Evolutionary conservation across 1,140 invertebrate species (phyloP), one percentile per base, ranked within the genome.

Genomic region (Drosophila saltans): DNA sequence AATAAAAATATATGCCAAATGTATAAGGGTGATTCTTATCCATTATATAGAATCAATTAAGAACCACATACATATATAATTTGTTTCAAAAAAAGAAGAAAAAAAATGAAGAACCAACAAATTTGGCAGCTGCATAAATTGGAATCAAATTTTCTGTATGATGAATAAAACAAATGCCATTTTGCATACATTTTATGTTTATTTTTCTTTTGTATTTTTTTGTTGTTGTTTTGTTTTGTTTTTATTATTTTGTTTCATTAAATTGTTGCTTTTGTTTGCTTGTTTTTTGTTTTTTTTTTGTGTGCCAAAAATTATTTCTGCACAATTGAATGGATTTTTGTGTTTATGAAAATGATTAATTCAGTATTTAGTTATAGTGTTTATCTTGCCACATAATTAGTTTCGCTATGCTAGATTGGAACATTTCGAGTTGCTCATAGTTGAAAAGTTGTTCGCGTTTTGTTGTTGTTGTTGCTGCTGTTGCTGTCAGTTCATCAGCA

Each of bases 391-490:
- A 78, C 77, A 66, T 77, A 88, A 88, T 88, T 88, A 83, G 80
- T 88, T 79, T 62, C 45, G 69, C 71, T 84, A 84, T 79, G 86
- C 84, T 88, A 88, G 81, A 89, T 89, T 84, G 84, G 84, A 88
- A 88, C 84, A 88, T 88, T 88, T 78, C 60, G 80, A 84, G 84
- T 88, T 88, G 84, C 84, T 80, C 72, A 72, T 88, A 89, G 80
- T 88, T 76, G 72, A 52, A 66, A 48, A 81, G 75, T 78, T 72
- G 66, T 62, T 65, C 39, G 45, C 61, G 65, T 66, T 77, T 62
- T 69, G 41, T 60, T 59, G 64, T 60, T 66, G 68, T 65, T 67
- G 56, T 74, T 78, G 41, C 41, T 5, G 40, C 3, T 41, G 41
- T n/a, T 40, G 39, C 39, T 40, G 11, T n/a, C 41, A n/a, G 41